phyloP scores from a whole-genome alignment of 2,113 vertebrate genomes.

The Seriola quinqueradiata region DNA sequence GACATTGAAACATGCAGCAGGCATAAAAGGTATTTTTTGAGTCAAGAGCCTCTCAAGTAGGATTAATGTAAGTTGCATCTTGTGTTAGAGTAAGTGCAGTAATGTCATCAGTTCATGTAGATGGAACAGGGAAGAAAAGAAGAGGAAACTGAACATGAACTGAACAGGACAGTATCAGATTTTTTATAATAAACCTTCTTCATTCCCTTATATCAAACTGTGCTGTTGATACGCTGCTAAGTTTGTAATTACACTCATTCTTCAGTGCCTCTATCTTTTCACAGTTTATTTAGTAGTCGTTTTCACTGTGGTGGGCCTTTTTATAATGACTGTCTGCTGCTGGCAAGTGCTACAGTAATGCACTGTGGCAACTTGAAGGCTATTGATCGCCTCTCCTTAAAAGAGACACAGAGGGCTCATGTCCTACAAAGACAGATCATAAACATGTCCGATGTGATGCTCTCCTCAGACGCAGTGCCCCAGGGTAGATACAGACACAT shows the following conservation, averaged over 20 bases:
- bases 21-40: constrained; percentile 71
- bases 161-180: neutral
- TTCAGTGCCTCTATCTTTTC: neutral
- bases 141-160: constrained; percentile 18
- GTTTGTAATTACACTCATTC: neutral
- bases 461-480: constrained; percentile 33
- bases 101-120: neutral
- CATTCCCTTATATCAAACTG: neutral
- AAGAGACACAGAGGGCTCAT: constrained; percentile 20
- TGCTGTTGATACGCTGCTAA: neutral
- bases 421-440: constrained; percentile 29
- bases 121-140: constrained; percentile 8
- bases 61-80: neutral
- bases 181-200: neutral
- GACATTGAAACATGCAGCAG: constrained; percentile 65
- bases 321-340: constrained; percentile 15
- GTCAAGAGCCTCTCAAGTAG: constrained; percentile 47
- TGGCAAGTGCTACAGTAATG: constrained; percentile 29
- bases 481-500: constrained; percentile 23
- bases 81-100: neutral
- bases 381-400: constrained; percentile 40
- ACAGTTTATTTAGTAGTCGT: constrained; percentile 28
- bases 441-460: constrained; percentile 38
- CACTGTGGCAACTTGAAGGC: constrained; percentile 20
- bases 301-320: constrained; percentile 2